Conservation (phyloP, 1,140 invertebrate genomes). For the Lepidostoma basale region DNA sequence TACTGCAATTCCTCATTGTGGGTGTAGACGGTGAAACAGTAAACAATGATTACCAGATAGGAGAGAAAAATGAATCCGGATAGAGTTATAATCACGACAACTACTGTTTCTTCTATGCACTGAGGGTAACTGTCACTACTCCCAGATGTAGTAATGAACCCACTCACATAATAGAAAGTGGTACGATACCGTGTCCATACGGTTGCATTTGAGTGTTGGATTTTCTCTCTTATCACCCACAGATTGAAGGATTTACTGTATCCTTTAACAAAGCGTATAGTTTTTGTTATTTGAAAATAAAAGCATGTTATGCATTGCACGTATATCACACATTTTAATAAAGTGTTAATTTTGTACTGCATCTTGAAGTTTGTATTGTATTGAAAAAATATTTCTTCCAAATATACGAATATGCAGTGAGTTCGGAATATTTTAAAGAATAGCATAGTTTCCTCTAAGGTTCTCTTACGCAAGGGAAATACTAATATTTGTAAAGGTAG, state of each 20-base stretch:
- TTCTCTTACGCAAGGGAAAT: neutral
- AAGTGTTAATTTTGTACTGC: neutral
- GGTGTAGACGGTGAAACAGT: neutral
- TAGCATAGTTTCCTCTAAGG: constrained; percentile 12
- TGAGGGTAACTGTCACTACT: neutral
- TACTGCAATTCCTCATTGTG: constrained; percentile 16
- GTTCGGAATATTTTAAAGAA: constrained; percentile 23
- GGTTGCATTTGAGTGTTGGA: neutral
- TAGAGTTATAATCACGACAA: constrained; percentile 1
- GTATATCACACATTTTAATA: neutral
- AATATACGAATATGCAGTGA: constrained; percentile 9
- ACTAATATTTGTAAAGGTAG: constrained; percentile 25
- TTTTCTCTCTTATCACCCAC: constrained; percentile 11
- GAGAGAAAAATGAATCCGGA: constrained; percentile 9
- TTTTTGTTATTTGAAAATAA: constrained; percentile 21
- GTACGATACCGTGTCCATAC: neutral
- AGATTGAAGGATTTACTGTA: neutral
- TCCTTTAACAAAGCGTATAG: neutral
- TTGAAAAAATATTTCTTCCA: constrained; percentile 8
- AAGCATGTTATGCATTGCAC: constrained; percentile 15
- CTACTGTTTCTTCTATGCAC: neutral
- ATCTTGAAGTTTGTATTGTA: constrained; percentile 16
- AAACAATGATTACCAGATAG: constrained; percentile 1
- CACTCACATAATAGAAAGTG: constrained; percentile 14
- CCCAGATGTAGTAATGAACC: constrained; percentile 21